Percentiles rank a stretch among this genome's conserved stretches.
phyloP scores from a whole-genome alignment of 2,888 invertebrate genomes.

The Euplexia lucipara region DNA sequence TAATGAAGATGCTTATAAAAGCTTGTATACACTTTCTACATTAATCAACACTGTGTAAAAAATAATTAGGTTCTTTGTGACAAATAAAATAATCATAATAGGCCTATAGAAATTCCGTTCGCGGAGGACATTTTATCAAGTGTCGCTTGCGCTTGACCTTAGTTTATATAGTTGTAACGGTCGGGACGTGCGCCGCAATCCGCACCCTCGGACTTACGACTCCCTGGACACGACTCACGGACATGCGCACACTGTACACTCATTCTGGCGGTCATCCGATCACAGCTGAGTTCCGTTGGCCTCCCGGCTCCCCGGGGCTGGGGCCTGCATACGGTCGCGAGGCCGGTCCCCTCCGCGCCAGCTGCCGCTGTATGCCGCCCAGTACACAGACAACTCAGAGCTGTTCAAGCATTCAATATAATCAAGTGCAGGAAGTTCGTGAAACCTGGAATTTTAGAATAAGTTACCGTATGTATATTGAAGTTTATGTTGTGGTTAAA shows the following conservation, averaged over 20 bases:
- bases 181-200: slow-evolving; percentile 61
- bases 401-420: slow-evolving; percentile 56
- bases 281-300: too few relatives aligned
- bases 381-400: slow-evolving; percentile 36
- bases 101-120: slow-evolving; percentile 75
- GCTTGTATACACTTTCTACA: slow-evolving; percentile 86
- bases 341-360: slow-evolving; percentile 20
- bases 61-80: slow-evolving; percentile 73
- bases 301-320: slow-evolving; percentile 22
- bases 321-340: slow-evolving; percentile 13
- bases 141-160: slow-evolving; percentile 74
- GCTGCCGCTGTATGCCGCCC: too few relatives aligned
- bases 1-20: slow-evolving; percentile 80
- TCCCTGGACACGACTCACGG: slow-evolving; percentile 47
- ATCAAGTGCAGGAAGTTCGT: slow-evolving; percentile 51
- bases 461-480: slow-evolving; percentile 70
- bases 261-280: too few relatives aligned
- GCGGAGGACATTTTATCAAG: slow-evolving; percentile 65
- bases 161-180: slow-evolving; percentile 69
- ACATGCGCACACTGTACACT: slow-evolving; percentile 27
- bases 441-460: slow-evolving; percentile 68
- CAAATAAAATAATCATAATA: slow-evolving; percentile 74
- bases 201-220: slow-evolving; percentile 51
- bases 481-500: slow-evolving; percentile 76
- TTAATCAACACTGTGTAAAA: slow-evolving; percentile 82